Evolutionary conservation across 2,797 vertebrate genomes (phyloP).

Genomic region (Loris lydekkerianus): DNA sequence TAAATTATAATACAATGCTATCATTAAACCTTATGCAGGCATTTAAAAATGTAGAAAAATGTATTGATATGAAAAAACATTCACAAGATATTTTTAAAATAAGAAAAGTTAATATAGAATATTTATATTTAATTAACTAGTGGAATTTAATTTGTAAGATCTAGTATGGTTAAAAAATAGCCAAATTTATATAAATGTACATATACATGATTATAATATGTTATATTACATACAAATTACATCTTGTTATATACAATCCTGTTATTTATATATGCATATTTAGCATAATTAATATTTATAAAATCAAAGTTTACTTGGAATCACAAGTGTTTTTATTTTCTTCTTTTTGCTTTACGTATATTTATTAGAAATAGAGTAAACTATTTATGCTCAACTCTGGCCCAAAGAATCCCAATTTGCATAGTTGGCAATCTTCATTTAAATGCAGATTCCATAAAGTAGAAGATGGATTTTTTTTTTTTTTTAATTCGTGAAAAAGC

Average conservation of each 20-base stretch:
- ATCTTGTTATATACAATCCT: neutral
- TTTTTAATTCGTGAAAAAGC: neutral
- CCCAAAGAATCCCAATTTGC: neutral
- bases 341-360: slow-evolving; percentile 6
- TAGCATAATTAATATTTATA: neutral
- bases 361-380: slow-evolving; percentile 11
- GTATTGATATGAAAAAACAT: neutral
- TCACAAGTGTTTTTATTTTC: slow-evolving; percentile 6
- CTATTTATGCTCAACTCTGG: neutral
- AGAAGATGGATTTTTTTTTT: neutral
- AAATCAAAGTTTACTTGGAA: neutral
- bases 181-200: neutral
- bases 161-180: slow-evolving; percentile 53
- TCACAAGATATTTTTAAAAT: neutral
- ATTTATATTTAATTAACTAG: neutral
- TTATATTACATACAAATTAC: neutral
- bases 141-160: slow-evolving; percentile 3
- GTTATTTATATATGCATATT: neutral
- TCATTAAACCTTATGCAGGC: neutral
- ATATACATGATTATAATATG: neutral
- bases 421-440: slow-evolving; percentile 18
- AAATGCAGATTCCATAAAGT: neutral
- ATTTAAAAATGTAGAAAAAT: slow-evolving; percentile 1
- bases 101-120: neutral
- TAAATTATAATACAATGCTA: neutral